These are phyloP conservation scores for Sciaenops ocellatus DNA, from an alignment of 2,797 vertebrate species.

Conservation along the genomic window DNA sequence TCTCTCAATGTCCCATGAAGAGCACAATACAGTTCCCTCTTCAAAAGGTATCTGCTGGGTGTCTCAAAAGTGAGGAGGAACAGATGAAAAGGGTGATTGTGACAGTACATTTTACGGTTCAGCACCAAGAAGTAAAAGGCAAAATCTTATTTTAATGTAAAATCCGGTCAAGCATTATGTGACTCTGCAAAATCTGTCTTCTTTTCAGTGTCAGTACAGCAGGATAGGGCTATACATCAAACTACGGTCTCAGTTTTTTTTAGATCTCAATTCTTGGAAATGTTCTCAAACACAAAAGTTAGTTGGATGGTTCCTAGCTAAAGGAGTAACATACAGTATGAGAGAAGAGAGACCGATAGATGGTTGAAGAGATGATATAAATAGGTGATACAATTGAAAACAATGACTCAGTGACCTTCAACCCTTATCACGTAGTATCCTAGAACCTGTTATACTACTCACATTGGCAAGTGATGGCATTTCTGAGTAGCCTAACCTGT, in stretches of 20 bases:
- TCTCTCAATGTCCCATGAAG: not conserved
- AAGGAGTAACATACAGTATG: not conserved
- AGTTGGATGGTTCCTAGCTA: not conserved
- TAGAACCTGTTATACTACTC: too few relatives aligned
- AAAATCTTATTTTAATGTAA: slow-evolving; percentile 37
- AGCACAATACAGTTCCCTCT: not conserved
- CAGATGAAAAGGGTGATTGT: slow-evolving; percentile 38
- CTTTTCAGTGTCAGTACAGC: slow-evolving; percentile 23
- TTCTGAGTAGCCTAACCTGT: not conserved
- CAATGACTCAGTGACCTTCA: too few relatives aligned
- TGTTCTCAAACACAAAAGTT: not conserved
- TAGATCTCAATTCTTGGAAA: slow-evolving; percentile 4
- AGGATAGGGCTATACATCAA: not conserved
- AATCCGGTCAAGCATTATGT: slow-evolving; percentile 28
- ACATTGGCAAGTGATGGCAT: too few relatives aligned
- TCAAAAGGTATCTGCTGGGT: slow-evolving; percentile 7
- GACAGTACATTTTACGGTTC: slow-evolving; percentile 45
- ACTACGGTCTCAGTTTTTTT: slow-evolving; percentile 6
- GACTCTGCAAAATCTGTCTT: not conserved
- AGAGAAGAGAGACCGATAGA: too few relatives aligned
- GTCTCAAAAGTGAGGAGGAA: not conserved
- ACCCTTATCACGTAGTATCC: too few relatives aligned
- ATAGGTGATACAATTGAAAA: not conserved
- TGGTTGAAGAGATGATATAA: too few relatives aligned
- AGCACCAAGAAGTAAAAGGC: slow-evolving; percentile 23